phyloP scores from a whole-genome alignment of 2,113 vertebrate species.

The Clarias macrocephalus region DNA sequence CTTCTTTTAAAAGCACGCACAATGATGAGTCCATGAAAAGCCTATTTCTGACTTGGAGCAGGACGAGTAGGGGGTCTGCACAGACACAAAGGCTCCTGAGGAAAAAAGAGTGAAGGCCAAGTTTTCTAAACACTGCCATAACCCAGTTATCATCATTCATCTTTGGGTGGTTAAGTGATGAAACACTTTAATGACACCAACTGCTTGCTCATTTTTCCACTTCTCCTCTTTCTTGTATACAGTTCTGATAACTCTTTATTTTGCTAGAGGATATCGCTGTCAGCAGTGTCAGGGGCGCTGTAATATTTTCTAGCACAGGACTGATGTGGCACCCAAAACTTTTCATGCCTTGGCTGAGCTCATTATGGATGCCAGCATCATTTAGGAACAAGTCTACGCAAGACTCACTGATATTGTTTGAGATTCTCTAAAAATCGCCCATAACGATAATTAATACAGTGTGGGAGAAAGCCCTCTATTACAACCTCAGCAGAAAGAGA shows the following conservation, averaged over 20 bases:
- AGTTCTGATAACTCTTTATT: constrained; percentile 37
- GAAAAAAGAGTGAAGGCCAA: constrained; percentile 72
- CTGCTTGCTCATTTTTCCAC: constrained; percentile 27
- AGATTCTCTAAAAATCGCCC: constrained; percentile 52
- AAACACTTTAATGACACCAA: constrained; percentile 28
- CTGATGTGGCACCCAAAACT: constrained; percentile 69
- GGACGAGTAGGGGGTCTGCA: constrained; percentile 11
- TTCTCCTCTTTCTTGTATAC: constrained; percentile 26
- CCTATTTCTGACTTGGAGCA: constrained; percentile 62
- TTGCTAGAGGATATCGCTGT: constrained; percentile 51
- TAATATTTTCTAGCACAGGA: constrained; percentile 59
- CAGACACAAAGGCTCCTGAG: constrained; percentile 76
- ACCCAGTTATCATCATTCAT: constrained; percentile 67
- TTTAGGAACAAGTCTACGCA: constrained; percentile 61
- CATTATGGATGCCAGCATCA: constrained; percentile 64
- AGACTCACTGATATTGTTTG: constrained; percentile 63
- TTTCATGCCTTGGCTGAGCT: constrained; percentile 59
- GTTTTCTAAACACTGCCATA: constrained; percentile 71
- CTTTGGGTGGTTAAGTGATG: constrained; percentile 28
- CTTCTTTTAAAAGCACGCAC: constrained; percentile 69
- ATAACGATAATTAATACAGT: constrained; percentile 57
- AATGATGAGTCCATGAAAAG: constrained; percentile 70
- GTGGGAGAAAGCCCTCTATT: constrained; percentile 60
- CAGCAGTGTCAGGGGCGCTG: constrained; percentile 51
- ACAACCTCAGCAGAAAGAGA: constrained; percentile 52